Evolutionary conservation across 2,888 invertebrate genomes (phyloP).

Genomic region (Lycocerus yunnanus): DNA sequence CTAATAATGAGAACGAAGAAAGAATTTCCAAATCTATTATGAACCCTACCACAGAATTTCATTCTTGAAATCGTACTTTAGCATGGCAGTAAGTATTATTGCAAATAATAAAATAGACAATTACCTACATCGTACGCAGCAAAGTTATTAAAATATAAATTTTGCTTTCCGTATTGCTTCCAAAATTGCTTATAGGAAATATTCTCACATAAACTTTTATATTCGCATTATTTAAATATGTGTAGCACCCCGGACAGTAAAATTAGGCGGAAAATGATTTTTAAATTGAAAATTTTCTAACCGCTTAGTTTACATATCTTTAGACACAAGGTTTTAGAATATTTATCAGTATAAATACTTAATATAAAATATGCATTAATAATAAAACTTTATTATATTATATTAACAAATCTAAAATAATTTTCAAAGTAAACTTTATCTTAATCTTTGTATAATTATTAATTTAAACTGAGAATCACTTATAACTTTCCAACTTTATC

Average conservation of each 20-base stretch:
- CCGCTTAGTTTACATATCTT: background rate
- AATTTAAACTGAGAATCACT: background rate
- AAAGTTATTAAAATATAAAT: background rate
- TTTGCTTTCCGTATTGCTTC: background rate
- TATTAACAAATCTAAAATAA: background rate
- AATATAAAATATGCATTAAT: background rate
- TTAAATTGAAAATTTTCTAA: background rate
- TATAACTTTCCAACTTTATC: background rate
- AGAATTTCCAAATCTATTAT: background rate
- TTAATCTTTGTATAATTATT: background rate
- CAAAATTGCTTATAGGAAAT: background rate
- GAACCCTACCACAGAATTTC: background rate
- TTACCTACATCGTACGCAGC: background rate
- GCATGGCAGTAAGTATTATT: background rate
- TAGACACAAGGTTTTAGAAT: background rate
- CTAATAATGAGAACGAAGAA: background rate
- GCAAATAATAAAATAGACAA: background rate
- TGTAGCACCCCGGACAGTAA: background rate
- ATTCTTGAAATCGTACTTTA: background rate
- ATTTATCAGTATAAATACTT: background rate
- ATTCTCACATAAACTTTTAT: background rate
- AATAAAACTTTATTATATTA: background rate
- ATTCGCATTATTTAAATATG: background rate
- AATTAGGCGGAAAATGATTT: background rate
- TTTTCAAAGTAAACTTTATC: background rate